These are phyloP conservation scores for Cancer borealis DNA, from an alignment of 2,888 invertebrate genomes.

Conservation along the genomic window DNA sequence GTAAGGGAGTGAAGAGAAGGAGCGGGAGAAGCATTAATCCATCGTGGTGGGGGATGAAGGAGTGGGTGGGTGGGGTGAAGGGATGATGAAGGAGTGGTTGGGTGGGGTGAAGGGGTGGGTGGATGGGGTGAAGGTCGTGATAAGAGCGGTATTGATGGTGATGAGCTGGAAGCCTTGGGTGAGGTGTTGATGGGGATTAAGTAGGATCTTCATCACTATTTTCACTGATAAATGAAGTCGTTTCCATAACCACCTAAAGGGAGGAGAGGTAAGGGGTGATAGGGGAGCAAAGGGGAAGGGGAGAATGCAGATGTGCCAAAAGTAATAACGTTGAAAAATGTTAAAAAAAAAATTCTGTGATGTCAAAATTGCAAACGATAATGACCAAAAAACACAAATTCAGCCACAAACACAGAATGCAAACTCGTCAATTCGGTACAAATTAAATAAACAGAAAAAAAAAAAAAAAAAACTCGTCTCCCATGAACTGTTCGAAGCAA, in stretches of 20 bases:
- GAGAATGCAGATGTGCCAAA: no score
- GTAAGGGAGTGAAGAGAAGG: background rate
- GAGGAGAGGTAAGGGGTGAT: background rate
- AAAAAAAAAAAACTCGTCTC: background rate
- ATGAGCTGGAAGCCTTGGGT: background rate
- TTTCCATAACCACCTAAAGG: background rate
- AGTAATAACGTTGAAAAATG: no score
- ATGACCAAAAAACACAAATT: no score
- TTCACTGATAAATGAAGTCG: background rate
- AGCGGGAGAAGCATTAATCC: background rate
- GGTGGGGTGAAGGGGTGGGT: background rate
- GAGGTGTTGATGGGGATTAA: background rate
- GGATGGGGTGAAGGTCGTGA: background rate
- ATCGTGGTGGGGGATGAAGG: background rate
- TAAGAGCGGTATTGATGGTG: slow-evolving; percentile 16
- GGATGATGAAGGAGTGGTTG: background rate
- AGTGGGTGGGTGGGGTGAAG: background rate
- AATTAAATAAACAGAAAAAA: no score
- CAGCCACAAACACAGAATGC: no score
- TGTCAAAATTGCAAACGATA: no score
- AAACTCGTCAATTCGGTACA: no score
- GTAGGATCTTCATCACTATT: background rate
- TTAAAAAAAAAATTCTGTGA: no score
- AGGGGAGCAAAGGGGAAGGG: background rate
- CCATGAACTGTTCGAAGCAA: background rate